Evolutionary conservation across 1,140 invertebrate species (phyloP).

Genomic region (Hydropsyche tenuis): DNA sequence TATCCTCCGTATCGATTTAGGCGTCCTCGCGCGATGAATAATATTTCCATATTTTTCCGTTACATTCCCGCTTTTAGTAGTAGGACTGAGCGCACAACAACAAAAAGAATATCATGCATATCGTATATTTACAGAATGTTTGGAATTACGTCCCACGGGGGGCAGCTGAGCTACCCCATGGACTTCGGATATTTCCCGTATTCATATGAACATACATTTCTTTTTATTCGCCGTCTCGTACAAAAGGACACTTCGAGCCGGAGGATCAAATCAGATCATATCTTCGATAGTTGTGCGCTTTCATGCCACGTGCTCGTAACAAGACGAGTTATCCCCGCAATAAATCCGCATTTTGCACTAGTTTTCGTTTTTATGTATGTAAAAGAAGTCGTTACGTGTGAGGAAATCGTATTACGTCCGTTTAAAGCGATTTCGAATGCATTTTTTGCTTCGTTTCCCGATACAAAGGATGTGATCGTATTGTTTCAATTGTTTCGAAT

Average conservation of each 20-base stretch:
- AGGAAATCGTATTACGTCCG: too few species aligned
- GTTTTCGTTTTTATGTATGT: too few species aligned
- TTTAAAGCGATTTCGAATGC: too few species aligned
- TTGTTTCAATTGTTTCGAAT: too few species aligned
- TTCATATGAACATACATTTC: not conserved
- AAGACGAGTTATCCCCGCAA: not conserved
- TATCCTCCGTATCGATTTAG: not conserved
- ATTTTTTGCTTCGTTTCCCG: too few species aligned
- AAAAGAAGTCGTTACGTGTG: too few species aligned
- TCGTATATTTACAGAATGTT: constrained; percentile 13
- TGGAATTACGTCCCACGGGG: constrained; percentile 12
- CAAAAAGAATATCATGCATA: not conserved
- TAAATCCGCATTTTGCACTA: not conserved
- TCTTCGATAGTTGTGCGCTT: not conserved
- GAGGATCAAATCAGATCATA: constrained; percentile 13
- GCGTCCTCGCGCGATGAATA: not conserved
- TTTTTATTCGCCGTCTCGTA: not conserved
- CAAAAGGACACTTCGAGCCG: not conserved
- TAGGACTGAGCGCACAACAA: not conserved
- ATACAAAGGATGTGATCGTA: too few species aligned
- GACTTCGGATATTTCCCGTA: too few species aligned
- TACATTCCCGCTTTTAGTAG: not conserved
- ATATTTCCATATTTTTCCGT: constrained; percentile 13
- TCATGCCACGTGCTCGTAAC: not conserved
- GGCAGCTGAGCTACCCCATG: not conserved